Percentiles rank a stretch among this genome's conserved stretches.
Conservation (phyloP, 64 coral and sea anemone species). For the Anthopleura sola region DNA sequence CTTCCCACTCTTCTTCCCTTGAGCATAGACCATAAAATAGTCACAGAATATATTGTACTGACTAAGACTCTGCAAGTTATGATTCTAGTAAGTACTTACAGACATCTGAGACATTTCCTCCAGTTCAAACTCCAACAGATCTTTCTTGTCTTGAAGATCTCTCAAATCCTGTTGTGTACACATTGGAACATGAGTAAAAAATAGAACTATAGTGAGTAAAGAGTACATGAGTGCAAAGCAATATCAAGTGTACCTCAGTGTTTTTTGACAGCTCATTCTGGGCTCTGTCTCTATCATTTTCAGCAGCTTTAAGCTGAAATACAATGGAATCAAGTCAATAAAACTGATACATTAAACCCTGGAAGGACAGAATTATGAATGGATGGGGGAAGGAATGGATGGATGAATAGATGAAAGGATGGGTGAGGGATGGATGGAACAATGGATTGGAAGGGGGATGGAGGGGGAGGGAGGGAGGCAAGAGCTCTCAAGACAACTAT, state of each 20-base stretch:
- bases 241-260: constrained; percentile 30
- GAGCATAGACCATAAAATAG: no score
- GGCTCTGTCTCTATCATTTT: constrained; percentile 64
- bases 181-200: not conserved
- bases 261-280: constrained; percentile 54
- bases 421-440: no score
- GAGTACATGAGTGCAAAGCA: no score
- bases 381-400: not conserved
- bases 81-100: constrained; percentile 58
- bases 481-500: not conserved
- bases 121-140: constrained; percentile 95
- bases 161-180: constrained; percentile 56
- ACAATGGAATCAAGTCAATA: not conserved
- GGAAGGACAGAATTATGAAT: not conserved
- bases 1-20: not conserved
- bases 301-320: constrained; percentile 64
- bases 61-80: no score
- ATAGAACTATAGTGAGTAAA: not conserved
- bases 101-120: constrained; percentile 95
- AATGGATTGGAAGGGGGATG: no score
- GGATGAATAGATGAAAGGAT: no score
- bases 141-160: constrained; percentile 87
- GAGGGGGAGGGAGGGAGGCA: no score
- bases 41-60: not conserved
- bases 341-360: no score